These are phyloP conservation scores for Neodiprion fabricii DNA, from an alignment of 1,140 invertebrate species.

Conservation along the genomic window DNA sequence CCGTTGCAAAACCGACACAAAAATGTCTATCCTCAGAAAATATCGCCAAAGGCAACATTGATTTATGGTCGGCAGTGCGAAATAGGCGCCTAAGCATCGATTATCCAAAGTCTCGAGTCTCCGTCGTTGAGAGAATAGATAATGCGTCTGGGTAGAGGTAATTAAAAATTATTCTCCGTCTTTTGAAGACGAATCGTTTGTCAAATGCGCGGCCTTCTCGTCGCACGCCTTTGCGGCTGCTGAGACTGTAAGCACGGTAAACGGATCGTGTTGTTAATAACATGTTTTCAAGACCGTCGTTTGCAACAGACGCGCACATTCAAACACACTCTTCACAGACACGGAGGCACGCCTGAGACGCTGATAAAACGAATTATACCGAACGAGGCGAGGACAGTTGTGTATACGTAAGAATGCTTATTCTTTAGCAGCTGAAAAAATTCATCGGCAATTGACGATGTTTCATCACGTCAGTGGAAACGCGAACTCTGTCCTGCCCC, in stretches of 20 bases:
- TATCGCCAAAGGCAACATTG: no score
- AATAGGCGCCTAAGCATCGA: no score
- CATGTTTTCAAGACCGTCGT: constrained; percentile 22
- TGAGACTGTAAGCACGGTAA: background rate
- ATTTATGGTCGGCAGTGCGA: no score
- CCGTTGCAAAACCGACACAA: no score
- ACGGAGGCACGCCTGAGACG: background rate
- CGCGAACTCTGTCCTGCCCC: no score
- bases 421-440: constrained; percentile 35
- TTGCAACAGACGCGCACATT: background rate
- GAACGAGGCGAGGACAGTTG: constrained; percentile 30
- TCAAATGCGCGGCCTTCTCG: background rate
- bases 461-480: background rate
- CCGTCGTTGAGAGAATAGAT: no score
- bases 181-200: background rate
- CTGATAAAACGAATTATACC: background rate
- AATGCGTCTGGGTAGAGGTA: no score
- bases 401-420: constrained; percentile 24
- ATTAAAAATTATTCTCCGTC: background rate
- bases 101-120: no score
- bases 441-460: constrained; percentile 2
- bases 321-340: no score
- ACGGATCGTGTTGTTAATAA: constrained; percentile 31
- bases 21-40: no score
- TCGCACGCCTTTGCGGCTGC: background rate